Evolutionary conservation across 2,113 vertebrate species (phyloP).

Genomic region (Microcebus griseorufus): DNA sequence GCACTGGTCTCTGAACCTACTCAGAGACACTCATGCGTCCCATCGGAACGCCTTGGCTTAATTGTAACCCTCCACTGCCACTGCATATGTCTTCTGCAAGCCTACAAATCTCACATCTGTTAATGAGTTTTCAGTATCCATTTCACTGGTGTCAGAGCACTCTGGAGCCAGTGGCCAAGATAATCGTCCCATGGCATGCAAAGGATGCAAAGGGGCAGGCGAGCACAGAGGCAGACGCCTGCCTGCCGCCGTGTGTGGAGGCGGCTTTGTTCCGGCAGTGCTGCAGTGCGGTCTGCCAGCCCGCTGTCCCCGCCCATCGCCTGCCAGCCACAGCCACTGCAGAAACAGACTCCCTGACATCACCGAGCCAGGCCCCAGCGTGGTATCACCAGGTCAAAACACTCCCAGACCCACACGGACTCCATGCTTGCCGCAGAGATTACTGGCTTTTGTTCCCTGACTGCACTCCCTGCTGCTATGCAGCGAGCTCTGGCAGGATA

Average conservation of each 20-base stretch:
- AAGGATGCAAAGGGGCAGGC: background rate
- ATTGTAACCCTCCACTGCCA: background rate
- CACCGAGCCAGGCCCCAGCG: background rate
- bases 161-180: background rate
- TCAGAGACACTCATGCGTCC: rapidly evolving
- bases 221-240: rapidly evolving
- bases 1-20: rapidly evolving
- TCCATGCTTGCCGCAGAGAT: rapidly evolving
- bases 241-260: background rate
- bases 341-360: slow-evolving; percentile 83
- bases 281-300: slow-evolving; percentile 80
- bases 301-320: slow-evolving; percentile 75
- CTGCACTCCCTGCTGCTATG: rapidly evolving
- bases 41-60: rapidly evolving
- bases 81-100: rapidly evolving
- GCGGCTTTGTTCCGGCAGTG: slow-evolving; percentile 74
- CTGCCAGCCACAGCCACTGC: slow-evolving; percentile 86
- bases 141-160: background rate
- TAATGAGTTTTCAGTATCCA: background rate
- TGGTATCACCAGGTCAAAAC: background rate
- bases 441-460: rapidly evolving
- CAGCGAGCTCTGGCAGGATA: background rate
- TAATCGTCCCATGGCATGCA: rapidly evolving
- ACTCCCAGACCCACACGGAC: background rate
- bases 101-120: background rate